Conservation (phyloP, 2,113 vertebrate species). For the Pseudorasbora parva region DNA sequence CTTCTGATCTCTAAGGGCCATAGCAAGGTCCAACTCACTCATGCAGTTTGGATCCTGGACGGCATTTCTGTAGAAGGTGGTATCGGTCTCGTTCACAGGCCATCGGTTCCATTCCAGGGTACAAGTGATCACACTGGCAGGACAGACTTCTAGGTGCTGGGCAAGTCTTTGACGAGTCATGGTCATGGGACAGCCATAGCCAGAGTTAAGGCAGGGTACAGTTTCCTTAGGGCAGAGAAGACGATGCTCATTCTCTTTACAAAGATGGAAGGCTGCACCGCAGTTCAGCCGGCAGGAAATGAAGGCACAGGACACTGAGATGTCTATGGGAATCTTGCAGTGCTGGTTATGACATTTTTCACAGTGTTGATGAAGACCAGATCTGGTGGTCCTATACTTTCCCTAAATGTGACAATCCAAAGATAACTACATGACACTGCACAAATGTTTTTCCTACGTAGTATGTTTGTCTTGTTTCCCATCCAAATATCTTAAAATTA, state of each 20-base stretch:
- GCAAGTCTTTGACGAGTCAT: slow-evolving; percentile 85
- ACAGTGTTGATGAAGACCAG: slow-evolving; percentile 83
- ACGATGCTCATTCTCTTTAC: slow-evolving; percentile 88
- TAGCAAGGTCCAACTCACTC: slow-evolving; percentile 64
- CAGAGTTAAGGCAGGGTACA: slow-evolving; percentile 87
- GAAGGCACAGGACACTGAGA: slow-evolving; percentile 79
- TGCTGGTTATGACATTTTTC: slow-evolving; percentile 80
- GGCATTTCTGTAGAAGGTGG: slow-evolving; percentile 78
- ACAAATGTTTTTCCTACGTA: no score
- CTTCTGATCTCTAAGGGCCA: slow-evolving; percentile 87
- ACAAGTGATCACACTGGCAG: slow-evolving; percentile 91
- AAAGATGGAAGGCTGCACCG: slow-evolving; percentile 85
- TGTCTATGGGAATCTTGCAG: slow-evolving; percentile 77
- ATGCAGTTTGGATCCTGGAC: slow-evolving; percentile 69
- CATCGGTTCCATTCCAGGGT: slow-evolving; percentile 97
- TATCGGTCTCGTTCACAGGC: slow-evolving; percentile 84
- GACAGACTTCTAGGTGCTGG: slow-evolving; percentile 87
- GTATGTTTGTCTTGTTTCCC: no score
- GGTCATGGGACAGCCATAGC: slow-evolving; percentile 86
- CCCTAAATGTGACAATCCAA: slow-evolving; percentile 31
- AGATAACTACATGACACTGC: background rate
- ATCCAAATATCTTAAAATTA: no score
- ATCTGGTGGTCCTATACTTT: slow-evolving; percentile 54
- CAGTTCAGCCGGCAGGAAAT: slow-evolving; percentile 83
- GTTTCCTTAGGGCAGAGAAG: slow-evolving; percentile 88